Evolutionary conservation across 2,888 invertebrate genomes (phyloP).

Genomic region (Lacanobia wlatinum): DNA sequence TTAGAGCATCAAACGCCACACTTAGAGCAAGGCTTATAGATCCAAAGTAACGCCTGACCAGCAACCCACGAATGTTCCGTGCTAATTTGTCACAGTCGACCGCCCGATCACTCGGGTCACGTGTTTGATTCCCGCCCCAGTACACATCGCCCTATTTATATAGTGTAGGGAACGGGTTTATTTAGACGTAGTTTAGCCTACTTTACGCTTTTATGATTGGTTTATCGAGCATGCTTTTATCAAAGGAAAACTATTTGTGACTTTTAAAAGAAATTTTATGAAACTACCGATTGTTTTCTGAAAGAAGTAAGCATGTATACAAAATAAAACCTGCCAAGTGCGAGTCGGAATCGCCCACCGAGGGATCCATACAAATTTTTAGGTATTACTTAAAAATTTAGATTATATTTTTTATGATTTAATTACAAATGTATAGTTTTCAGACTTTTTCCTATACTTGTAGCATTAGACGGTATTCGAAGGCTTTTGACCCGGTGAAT

Average conservation of each 20-base stretch:
- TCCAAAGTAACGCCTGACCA: constrained; percentile 35
- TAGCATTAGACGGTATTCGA: too few species aligned
- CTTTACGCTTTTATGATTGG: constrained; percentile 20
- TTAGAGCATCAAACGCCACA: background rate
- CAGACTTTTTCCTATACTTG: too few species aligned
- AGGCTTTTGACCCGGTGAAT: too few species aligned
- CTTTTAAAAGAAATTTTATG: background rate
- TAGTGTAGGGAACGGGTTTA: constrained; percentile 29
- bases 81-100: constrained; percentile 68
- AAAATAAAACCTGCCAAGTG: too few species aligned
- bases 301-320: too few species aligned
- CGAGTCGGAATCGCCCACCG: too few species aligned
- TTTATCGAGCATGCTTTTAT: constrained; percentile 3
- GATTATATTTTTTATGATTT: too few species aligned
- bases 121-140: constrained; percentile 69
- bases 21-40: background rate
- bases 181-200: constrained; percentile 39
- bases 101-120: constrained; percentile 62
- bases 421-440: too few species aligned
- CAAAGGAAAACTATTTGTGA: constrained; percentile 5
- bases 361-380: too few species aligned
- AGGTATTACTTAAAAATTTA: too few species aligned
- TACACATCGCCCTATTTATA: constrained; percentile 66
- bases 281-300: background rate
- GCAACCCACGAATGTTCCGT: constrained; percentile 58